Conservation (phyloP, 30 jellyfish, hydroid and myxozoan genomes). For the Nemopilema nomurai region DNA sequence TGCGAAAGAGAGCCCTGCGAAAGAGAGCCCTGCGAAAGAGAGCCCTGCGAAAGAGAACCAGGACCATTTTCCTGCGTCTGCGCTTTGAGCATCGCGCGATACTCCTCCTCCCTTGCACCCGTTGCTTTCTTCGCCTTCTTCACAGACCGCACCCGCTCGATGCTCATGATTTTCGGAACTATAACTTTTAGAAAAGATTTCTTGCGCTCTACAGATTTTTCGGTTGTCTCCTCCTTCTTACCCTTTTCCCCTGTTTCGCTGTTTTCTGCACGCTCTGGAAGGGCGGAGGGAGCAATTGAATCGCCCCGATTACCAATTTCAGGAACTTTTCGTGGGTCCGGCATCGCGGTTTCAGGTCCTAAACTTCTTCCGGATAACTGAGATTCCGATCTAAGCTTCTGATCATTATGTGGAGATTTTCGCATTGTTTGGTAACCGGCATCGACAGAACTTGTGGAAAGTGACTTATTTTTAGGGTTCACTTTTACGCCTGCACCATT, state of each 20-base stretch:
- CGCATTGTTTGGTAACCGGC: neutral
- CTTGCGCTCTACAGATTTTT: neutral
- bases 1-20: neutral
- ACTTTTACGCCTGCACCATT: neutral
- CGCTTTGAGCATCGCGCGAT: slow-evolving; percentile 29
- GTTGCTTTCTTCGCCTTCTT: slow-evolving; percentile 15
- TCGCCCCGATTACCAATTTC: neutral
- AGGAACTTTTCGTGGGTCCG: neutral
- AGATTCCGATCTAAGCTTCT: neutral
- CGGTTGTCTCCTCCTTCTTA: neutral
- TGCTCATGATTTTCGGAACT: slow-evolving; percentile 30
- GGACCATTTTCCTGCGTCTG: neutral
- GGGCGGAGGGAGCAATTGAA: too few relatives aligned
- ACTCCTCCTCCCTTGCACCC: slow-evolving; percentile 27
- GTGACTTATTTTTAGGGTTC: neutral
- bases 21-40: neutral
- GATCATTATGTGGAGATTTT: neutral
- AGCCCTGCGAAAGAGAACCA: neutral
- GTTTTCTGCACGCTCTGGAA: too few relatives aligned
- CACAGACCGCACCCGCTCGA: slow-evolving; percentile 3
- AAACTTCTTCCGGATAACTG: neutral
- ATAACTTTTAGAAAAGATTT: slow-evolving; percentile 20
- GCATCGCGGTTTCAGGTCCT: neutral
- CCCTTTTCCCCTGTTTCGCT: too few relatives aligned
- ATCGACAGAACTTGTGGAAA: neutral